Percentiles rank a stretch among this genome's conserved stretches.
phyloP scores from a whole-genome alignment of 2,797 vertebrate species.

The Phataginus tetradactyla region DNA sequence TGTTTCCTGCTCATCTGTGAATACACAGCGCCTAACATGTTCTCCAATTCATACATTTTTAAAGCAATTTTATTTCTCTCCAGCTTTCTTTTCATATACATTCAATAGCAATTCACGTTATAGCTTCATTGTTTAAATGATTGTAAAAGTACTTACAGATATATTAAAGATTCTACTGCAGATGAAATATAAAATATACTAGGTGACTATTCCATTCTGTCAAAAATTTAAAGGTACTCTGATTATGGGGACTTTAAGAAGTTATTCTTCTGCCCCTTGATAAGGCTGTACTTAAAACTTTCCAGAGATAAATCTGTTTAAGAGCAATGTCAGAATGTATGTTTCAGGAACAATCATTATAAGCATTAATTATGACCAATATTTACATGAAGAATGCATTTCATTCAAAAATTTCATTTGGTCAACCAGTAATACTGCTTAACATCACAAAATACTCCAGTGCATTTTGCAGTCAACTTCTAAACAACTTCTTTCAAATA shows the following conservation, averaged over 20 bases:
- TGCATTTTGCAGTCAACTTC: conserved; percentile 53
- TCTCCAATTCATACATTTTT: neutral
- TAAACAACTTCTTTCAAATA: conserved; percentile 62
- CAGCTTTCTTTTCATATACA: neutral
- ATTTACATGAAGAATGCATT: conserved; percentile 40
- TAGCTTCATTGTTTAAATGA: neutral
- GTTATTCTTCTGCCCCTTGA: neutral
- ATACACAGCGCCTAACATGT: neutral
- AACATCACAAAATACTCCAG: conserved; percentile 36
- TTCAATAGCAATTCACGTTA: neutral
- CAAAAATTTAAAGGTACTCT: neutral
- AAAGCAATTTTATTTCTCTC: neutral
- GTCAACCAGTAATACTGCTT: neutral
- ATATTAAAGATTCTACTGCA: neutral
- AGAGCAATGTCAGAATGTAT: neutral
- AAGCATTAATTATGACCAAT: neutral
- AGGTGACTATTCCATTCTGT: neutral
- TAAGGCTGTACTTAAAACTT: conserved; percentile 19
- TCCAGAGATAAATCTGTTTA: conserved; percentile 37
- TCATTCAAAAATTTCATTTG: conserved; percentile 58
- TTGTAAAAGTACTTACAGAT: neutral
- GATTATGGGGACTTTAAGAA: neutral
- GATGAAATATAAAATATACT: neutral
- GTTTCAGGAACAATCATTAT: conserved; percentile 22
- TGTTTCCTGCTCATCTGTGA: neutral